These are phyloP conservation scores for Malurus alboscapulatus DNA, from an alignment of 2,113 vertebrate species.

Conservation along the genomic window DNA sequence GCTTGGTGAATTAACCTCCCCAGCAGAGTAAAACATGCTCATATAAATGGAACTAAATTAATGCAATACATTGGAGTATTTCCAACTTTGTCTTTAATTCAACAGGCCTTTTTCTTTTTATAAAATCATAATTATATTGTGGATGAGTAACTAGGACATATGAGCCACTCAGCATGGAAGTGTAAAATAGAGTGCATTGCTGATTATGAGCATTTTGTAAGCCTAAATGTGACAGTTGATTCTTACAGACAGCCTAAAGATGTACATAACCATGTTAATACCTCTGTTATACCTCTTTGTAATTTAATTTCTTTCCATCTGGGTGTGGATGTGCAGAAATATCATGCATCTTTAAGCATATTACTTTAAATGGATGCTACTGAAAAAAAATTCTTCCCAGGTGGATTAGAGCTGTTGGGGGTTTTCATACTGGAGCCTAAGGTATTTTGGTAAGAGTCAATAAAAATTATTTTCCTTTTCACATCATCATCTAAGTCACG, in stretches of 20 bases:
- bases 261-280: constrained; percentile 26
- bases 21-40: constrained; percentile 1
- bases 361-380: background rate
- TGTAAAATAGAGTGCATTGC: background rate
- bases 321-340: constrained; percentile 18
- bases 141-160: constrained; percentile 14
- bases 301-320: constrained; percentile 40
- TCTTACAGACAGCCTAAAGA: background rate
- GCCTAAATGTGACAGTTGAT: constrained; percentile 15
- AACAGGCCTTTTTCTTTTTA: background rate
- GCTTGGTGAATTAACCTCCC: constrained; percentile 42
- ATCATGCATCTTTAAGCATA: background rate
- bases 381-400: background rate
- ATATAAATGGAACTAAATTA: constrained; percentile 35
- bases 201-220: constrained; percentile 38
- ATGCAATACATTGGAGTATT: constrained; percentile 1
- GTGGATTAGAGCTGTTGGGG: background rate
- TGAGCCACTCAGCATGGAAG: background rate
- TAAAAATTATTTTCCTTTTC: background rate
- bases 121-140: constrained; percentile 13
- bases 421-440: background rate
- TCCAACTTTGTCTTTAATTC: constrained; percentile 36
- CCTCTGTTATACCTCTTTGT: constrained; percentile 4
- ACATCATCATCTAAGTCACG: background rate
- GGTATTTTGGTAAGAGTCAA: background rate